These are phyloP conservation scores for Phragmatobia fuliginosa DNA, from an alignment of 2,888 invertebrate genomes.

Conservation along the genomic window DNA sequence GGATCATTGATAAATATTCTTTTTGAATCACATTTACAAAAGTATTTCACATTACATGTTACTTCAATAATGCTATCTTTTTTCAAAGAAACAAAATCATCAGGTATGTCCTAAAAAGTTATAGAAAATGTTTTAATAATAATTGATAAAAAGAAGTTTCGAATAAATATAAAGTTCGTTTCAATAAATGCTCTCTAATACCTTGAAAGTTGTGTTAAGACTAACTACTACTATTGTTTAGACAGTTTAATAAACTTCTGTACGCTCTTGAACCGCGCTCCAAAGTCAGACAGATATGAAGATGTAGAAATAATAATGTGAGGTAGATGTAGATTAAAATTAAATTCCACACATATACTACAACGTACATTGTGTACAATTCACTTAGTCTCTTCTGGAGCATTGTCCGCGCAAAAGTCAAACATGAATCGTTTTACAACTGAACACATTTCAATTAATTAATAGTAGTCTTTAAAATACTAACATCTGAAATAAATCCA, in stretches of 20 bases:
- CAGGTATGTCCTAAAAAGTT: not conserved
- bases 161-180: not conserved
- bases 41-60: constrained; percentile 53
- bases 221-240: no score
- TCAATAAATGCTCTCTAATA: not conserved
- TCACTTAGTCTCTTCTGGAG: no score
- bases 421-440: not conserved
- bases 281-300: no score
- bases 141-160: not conserved
- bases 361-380: no score
- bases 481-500: constrained; percentile 52
- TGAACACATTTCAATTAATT: not conserved
- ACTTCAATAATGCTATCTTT: constrained; percentile 49
- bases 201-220: no score
- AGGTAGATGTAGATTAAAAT: no score
- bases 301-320: not conserved
- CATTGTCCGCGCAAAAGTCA: no score
- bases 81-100: constrained; percentile 26
- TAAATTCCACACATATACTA: no score
- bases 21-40: constrained; percentile 57
- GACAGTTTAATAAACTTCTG: not conserved
- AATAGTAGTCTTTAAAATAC: not conserved
- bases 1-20: constrained; percentile 65
- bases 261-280: not conserved
- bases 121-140: not conserved